Evolutionary conservation across 2,888 invertebrate genomes (phyloP).

Genomic region (Liopterus haemorrhoidalis): DNA sequence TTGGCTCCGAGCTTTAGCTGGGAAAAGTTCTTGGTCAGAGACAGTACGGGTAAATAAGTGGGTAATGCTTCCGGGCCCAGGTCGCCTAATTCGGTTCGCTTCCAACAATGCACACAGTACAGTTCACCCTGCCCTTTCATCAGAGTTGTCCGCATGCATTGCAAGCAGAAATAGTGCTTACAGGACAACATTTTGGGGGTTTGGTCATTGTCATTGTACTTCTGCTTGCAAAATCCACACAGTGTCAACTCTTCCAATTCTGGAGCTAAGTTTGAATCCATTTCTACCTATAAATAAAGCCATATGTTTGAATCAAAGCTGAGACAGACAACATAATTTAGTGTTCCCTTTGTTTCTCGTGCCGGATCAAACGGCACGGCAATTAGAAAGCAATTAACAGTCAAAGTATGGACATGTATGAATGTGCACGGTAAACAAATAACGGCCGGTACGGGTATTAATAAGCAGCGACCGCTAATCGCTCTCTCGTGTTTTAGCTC

Average conservation of each 20-base stretch:
- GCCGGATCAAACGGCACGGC: not conserved
- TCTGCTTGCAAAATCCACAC: conserved; percentile 69
- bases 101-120: conserved; percentile 70
- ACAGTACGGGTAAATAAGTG: conserved; percentile 62
- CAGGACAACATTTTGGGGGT: conserved; percentile 68
- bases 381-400: not conserved
- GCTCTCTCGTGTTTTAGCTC: too few relatives aligned
- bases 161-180: conserved; percentile 71
- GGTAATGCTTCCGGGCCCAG: conserved; percentile 62
- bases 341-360: not conserved
- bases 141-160: conserved; percentile 63
- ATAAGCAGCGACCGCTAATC: too few relatives aligned
- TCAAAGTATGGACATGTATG: too few relatives aligned
- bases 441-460: too few relatives aligned
- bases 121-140: conserved; percentile 59
- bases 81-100: conserved; percentile 63
- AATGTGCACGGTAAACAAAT: too few relatives aligned
- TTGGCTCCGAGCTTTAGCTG: conserved; percentile 52
- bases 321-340: not conserved
- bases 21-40: conserved; percentile 59
- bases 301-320: not conserved
- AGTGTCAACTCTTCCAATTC: conserved; percentile 69
- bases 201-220: conserved; percentile 67
- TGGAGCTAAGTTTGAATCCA: conserved; percentile 58
- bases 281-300: conserved; percentile 41